These are phyloP conservation scores for Pseudococcus jackbeardsleyi DNA, from an alignment of 2,888 invertebrate species.

Conservation along the genomic window DNA sequence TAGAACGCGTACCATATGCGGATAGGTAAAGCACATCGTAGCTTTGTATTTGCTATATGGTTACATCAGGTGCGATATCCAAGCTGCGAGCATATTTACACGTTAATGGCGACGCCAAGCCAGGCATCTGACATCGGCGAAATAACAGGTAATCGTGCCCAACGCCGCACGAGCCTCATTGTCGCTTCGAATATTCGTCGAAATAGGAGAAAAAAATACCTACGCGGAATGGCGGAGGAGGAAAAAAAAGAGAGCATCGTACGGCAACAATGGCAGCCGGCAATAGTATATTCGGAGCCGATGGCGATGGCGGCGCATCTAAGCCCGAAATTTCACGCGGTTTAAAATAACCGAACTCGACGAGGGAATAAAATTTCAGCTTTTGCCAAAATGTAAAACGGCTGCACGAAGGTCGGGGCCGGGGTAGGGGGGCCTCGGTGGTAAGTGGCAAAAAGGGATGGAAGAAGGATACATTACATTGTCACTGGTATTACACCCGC, in stretches of 20 bases:
- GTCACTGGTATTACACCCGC: conserved; percentile 61
- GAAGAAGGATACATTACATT: conserved; percentile 57
- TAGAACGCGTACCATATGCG: not conserved
- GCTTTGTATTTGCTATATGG: not conserved
- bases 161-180: not conserved
- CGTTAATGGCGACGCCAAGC: not conserved
- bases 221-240: not conserved
- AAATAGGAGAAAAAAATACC: not conserved
- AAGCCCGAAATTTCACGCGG: conserved; percentile 52
- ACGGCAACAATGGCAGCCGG: conserved; percentile 18
- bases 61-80: not conserved
- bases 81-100: not conserved
- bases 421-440: not conserved
- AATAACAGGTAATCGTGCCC: not conserved
- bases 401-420: not conserved
- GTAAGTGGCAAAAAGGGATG: conserved; percentile 46
- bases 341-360: conserved; percentile 60
- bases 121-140: not conserved
- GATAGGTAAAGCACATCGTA: not conserved
- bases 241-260: conserved; percentile 12
- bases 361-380: conserved; percentile 62
- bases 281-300: not conserved
- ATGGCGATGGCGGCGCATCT: not conserved
- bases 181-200: not conserved
- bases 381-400: conserved; percentile 60